These are phyloP conservation scores for Mormoops blainvillei DNA, from an alignment of 2,113 vertebrate species.

Conservation along the genomic window DNA sequence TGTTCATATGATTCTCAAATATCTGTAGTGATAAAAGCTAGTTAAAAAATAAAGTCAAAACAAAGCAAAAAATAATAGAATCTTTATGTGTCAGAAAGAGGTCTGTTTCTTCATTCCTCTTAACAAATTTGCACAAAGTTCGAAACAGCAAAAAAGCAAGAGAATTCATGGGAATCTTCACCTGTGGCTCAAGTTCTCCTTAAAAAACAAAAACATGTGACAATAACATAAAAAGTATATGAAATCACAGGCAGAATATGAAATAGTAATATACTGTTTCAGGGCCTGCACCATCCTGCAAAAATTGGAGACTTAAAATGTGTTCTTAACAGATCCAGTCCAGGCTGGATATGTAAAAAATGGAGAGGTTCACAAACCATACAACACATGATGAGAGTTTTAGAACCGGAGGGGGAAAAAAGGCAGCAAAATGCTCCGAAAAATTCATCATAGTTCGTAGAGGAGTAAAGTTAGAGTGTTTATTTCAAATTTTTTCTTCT, in stretches of 20 bases:
- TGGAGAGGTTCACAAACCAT: conserved; percentile 62
- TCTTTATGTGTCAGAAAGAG: background rate
- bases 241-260: conserved; percentile 77
- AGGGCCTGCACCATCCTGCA: conserved; percentile 78
- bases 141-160: conserved; percentile 51
- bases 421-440: conserved; percentile 84
- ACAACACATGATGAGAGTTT: conserved; percentile 57
- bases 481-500: background rate
- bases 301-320: conserved; percentile 77
- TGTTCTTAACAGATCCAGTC: conserved; percentile 78
- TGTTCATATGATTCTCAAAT: conserved; percentile 44
- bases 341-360: conserved; percentile 78
- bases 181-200: conserved; percentile 72
- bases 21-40: conserved; percentile 56
- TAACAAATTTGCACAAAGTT: conserved; percentile 49
- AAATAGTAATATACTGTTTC: conserved; percentile 77
- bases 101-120: background rate
- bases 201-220: conserved; percentile 33
- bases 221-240: conserved; percentile 28
- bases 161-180: conserved; percentile 49
- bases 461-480: too few relatives aligned
- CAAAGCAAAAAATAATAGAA: conserved; percentile 6
- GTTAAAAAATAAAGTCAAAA: conserved; percentile 31
- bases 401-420: background rate
- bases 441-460: conserved; percentile 93